Evolutionary conservation across 2,113 vertebrate species (phyloP).

Genomic region (Scophthalmus maximus): DNA sequence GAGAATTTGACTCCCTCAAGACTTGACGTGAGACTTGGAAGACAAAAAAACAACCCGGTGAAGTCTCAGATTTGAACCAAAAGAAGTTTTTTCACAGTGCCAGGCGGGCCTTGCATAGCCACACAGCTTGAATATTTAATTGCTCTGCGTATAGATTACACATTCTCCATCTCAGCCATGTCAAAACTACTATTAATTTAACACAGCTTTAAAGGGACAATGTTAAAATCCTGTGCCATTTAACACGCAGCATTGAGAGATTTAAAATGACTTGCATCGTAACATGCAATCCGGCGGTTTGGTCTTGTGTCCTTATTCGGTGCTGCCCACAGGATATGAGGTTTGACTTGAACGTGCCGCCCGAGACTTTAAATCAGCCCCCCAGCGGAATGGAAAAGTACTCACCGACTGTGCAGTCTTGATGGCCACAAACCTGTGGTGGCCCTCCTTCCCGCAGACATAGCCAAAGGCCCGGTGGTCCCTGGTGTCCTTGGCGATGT

Average conservation of each 20-base stretch:
- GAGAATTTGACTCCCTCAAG: neutral
- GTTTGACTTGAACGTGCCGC: neutral
- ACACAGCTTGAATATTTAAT: neutral
- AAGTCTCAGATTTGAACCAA: constrained; percentile 1
- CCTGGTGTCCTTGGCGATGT: constrained; percentile 97
- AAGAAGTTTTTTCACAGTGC: neutral
- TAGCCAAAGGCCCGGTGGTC: constrained; percentile 97
- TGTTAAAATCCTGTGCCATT: neutral
- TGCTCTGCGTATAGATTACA: neutral
- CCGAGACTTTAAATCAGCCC: neutral
- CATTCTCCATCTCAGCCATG: neutral
- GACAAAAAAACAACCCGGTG: neutral
- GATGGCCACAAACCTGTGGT: constrained; percentile 98
- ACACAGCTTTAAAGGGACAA: neutral
- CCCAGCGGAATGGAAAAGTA: neutral
- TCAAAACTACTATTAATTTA: neutral
- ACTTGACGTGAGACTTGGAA: neutral
- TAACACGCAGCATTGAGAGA: neutral
- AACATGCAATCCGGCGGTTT: neutral
- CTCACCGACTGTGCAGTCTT: constrained; percentile 96
- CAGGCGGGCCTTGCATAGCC: neutral
- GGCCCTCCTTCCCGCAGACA: constrained; percentile 95
- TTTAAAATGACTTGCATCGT: neutral
- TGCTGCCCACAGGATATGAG: too few species aligned
- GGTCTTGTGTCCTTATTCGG: too few species aligned